phyloP scores from a whole-genome alignment of 2,113 vertebrate genomes.

The Chrysemys picta region DNA sequence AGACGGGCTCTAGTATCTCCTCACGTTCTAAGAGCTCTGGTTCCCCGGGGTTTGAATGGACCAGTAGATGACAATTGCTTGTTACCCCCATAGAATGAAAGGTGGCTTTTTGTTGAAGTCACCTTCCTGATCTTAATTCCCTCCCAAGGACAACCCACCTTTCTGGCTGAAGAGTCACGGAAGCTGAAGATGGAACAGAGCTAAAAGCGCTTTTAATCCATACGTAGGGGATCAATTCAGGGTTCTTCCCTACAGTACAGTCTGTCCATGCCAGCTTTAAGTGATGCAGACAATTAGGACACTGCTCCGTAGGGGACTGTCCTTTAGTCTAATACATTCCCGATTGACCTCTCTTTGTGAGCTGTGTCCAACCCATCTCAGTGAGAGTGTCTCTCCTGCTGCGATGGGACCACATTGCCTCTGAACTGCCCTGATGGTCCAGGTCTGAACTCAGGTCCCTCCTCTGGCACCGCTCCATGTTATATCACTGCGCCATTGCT shows the following conservation, averaged over 20 bases:
- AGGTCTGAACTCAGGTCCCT: neutral
- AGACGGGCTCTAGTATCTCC: neutral
- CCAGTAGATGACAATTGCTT: neutral
- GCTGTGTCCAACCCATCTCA: neutral
- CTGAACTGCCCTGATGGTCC: neutral
- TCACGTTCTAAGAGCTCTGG: neutral
- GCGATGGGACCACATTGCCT: neutral
- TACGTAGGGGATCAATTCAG: neutral
- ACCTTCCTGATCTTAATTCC: neutral
- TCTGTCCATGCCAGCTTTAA: neutral
- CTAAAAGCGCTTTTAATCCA: neutral
- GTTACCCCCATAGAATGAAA: neutral
- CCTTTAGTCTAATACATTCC: neutral
- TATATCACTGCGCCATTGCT: neutral
- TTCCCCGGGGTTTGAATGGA: neutral
- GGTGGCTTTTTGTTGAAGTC: neutral
- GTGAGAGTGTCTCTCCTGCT: neutral
- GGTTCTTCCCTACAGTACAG: neutral
- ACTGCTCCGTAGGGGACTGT: fast-evolving
- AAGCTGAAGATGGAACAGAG: neutral
- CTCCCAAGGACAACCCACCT: neutral
- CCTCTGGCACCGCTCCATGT: neutral
- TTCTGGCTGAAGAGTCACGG: neutral
- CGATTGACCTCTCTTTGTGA: neutral
- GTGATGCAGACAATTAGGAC: neutral